These are phyloP conservation scores for Amaurobius ferox DNA, from an alignment of 2,888 invertebrate genomes.

Conservation along the genomic window DNA sequence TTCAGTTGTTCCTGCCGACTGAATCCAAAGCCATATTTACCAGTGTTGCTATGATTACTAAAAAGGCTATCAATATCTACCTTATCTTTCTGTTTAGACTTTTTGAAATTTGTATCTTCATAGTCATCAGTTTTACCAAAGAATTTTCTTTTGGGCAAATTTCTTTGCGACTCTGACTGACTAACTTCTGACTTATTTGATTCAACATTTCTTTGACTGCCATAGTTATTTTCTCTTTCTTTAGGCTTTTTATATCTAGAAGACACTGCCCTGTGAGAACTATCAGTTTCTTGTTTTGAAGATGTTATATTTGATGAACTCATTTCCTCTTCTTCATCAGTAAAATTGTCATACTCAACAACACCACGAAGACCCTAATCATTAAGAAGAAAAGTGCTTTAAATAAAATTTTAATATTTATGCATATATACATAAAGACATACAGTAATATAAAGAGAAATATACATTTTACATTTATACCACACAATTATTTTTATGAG, in stretches of 20 bases:
- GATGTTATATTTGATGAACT: neutral
- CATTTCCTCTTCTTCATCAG: constrained; percentile 44
- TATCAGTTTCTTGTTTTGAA: neutral
- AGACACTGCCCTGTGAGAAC: neutral
- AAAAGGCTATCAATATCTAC: constrained; percentile 43
- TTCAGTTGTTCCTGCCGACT: constrained; percentile 7
- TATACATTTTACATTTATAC: too few relatives aligned
- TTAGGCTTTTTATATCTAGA: neutral
- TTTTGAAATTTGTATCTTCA: constrained; percentile 6
- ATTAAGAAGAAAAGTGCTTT: too few relatives aligned
- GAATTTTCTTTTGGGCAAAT: neutral
- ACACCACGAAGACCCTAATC: constrained; percentile 26
- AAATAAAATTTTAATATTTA: too few relatives aligned
- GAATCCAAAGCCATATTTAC: constrained; percentile 58
- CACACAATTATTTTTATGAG: too few relatives aligned
- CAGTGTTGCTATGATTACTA: constrained; percentile 10
- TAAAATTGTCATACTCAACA: constrained; percentile 56
- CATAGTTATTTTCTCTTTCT: too few relatives aligned
- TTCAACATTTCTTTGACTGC: too few relatives aligned
- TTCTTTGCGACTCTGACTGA: neutral
- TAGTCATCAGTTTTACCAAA: neutral
- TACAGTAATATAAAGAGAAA: too few relatives aligned
- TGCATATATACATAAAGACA: too few relatives aligned
- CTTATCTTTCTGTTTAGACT: constrained; percentile 13
- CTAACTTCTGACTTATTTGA: neutral